phyloP scores from a whole-genome alignment of 2,113 vertebrate genomes.

The Malurus alboscapulatus region DNA sequence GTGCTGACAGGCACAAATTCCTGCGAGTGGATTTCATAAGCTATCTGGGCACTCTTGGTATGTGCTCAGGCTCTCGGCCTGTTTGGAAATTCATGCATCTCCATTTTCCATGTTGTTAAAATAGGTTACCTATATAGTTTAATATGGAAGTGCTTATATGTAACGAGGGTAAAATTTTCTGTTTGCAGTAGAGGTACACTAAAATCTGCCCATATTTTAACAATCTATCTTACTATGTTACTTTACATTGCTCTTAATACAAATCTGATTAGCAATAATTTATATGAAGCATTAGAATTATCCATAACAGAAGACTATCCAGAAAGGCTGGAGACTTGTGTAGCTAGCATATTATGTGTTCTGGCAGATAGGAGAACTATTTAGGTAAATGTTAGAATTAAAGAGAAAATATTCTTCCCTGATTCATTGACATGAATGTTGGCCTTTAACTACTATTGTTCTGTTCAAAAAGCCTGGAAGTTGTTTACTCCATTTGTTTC shows the following conservation, averaged over 20 bases:
- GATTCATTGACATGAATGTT: background rate
- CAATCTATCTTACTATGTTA: background rate
- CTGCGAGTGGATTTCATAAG: background rate
- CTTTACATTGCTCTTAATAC: background rate
- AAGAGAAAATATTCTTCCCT: background rate
- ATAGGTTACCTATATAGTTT: background rate
- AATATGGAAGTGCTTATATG: background rate
- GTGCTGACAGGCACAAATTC: background rate
- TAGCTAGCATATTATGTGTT: background rate
- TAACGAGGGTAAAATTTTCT: background rate
- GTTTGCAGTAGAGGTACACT: background rate
- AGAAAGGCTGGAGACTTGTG: background rate
- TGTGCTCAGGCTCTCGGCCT: background rate
- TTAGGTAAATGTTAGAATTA: background rate
- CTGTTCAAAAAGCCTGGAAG: background rate
- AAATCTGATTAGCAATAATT: background rate
- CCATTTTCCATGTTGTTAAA: background rate
- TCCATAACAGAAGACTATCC: background rate
- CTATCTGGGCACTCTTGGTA: background rate
- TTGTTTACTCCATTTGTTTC: background rate
- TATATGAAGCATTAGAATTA: background rate
- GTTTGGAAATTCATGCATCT: background rate
- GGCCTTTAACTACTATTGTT: background rate
- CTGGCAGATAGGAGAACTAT: background rate
- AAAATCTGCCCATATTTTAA: background rate